Evolutionary conservation across 92 coral and sea anemone species (phyloP), one percentile per base, ranked within the genome.

Genomic region (Pocillopora grandis): DNA sequence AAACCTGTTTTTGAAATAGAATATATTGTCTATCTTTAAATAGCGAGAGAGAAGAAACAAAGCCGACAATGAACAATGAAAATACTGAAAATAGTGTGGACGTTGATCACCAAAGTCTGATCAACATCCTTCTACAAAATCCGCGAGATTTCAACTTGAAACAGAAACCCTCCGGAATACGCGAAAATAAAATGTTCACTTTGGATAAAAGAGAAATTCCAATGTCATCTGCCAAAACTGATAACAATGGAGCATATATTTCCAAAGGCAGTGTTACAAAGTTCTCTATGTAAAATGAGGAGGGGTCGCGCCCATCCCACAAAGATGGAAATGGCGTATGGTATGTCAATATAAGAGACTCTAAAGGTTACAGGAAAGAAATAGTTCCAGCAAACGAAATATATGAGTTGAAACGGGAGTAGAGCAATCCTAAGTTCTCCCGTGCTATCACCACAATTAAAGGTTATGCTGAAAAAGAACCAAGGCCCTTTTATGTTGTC

Each of bases 211-310:
- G 84, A 66, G 82, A 85, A 62, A 85, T 89, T 11, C 76, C 89
- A 1, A 84, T 89, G 2, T 35, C 69, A 5, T 85, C 89, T 1
- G 87, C 87, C 12, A 75, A 81, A 60, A 83, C 92, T 3, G 92
- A 85, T 65, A 87, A 85, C 61, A 85, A 85, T 74, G 87, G 92
- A 0, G 86, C 92, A 6, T 85, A 89, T 66, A 9, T 85, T 58
- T 85, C 83, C 19, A 89, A 72, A 42, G 92, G 92, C 15, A 79
- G 85, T 52, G 92, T 67, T 0, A 85, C 75, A 74, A 78, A 27
- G 0, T 27, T 12, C 10, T 85, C 79, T 42, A 71, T 66, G 21
- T 88, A 84, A 56, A 83, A 64, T 56, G 65, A 52, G 19, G 42
- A 21, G 66, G 90, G 90, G 12, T 82, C 90, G 19, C 48, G 35